These are phyloP conservation scores for Erannis defoliaria DNA, from an alignment of 2,888 invertebrate genomes.

Conservation along the genomic window DNA sequence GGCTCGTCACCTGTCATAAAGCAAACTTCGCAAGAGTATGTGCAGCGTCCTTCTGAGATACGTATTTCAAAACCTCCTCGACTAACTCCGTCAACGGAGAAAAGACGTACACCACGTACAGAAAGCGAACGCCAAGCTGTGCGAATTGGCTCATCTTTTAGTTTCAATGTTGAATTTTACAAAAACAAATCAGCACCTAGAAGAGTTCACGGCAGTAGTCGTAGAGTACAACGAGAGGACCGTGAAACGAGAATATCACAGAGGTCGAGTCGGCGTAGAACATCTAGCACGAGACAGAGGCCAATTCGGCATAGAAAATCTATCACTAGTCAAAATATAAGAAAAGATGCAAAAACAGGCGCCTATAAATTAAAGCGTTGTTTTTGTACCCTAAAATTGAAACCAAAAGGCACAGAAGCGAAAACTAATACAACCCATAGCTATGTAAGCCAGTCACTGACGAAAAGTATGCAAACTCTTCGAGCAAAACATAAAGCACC, in stretches of 20 bases:
- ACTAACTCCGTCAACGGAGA: neutral
- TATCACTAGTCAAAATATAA: constrained; percentile 15
- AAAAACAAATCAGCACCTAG: constrained; percentile 8
- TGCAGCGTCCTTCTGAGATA: constrained; percentile 1
- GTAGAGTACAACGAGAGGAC: constrained; percentile 1
- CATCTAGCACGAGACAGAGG: constrained; percentile 11
- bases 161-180: constrained; percentile 19
- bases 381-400: constrained; percentile 52
- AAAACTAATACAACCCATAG: constrained; percentile 37
- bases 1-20: neutral
- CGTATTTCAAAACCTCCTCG: neutral
- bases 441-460: constrained; percentile 1
- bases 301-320: constrained; percentile 13
- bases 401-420: constrained; percentile 39
- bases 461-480: constrained; percentile 33
- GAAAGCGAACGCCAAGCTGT: neutral
- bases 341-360: constrained; percentile 15
- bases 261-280: constrained; percentile 6
- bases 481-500: constrained; percentile 1
- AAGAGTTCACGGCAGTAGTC: neutral
- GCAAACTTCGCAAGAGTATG: neutral
- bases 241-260: neutral
- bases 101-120: neutral
- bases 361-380: constrained; percentile 49
- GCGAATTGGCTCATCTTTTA: constrained; percentile 15